A percentile compares a stretch with the other conserved stretches of the same genome.
Conservation (phyloP, 2,797 vertebrate genomes). For the Notamacropus eugenii region DNA sequence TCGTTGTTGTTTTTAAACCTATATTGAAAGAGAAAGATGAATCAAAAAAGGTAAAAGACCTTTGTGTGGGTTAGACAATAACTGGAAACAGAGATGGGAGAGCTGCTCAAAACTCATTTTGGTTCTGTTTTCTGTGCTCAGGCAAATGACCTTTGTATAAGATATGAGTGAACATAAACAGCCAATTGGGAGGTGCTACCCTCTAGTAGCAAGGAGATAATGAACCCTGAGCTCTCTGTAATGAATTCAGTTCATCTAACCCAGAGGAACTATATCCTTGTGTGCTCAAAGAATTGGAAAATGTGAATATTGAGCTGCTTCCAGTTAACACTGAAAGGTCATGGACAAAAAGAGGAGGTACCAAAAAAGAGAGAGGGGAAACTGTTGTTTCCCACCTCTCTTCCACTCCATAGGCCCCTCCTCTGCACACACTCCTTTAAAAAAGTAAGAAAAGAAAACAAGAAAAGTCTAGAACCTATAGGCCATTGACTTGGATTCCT, state of each 20-base stretch:
- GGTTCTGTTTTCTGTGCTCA: not conserved
- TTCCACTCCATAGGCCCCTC: not conserved
- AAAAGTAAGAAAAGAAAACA: not conserved
- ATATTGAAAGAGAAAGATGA: not conserved
- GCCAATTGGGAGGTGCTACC: not conserved
- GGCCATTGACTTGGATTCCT: not conserved
- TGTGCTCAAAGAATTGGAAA: not conserved
- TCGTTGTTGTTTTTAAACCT: not conserved
- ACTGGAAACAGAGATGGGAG: not conserved
- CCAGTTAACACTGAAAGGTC: not conserved
- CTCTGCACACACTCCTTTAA: not conserved
- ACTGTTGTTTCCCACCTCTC: not conserved
- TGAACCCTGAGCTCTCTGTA: not conserved
- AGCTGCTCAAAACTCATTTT: not conserved
- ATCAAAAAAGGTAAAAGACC: not conserved
- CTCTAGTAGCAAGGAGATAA: not conserved
- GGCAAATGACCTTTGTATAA: not conserved
- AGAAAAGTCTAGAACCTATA: not conserved
- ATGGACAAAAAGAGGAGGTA: not conserved
- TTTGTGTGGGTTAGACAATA: not conserved
- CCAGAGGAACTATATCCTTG: not conserved
- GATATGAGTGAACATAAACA: not conserved
- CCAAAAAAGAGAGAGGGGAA: not conserved
- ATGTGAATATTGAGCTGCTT: not conserved
- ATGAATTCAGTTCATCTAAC: not conserved